Evolutionary conservation across 2,888 invertebrate genomes (phyloP), one percentile per base, ranked within the genome.

Genomic region (Epinotia nisella): DNA sequence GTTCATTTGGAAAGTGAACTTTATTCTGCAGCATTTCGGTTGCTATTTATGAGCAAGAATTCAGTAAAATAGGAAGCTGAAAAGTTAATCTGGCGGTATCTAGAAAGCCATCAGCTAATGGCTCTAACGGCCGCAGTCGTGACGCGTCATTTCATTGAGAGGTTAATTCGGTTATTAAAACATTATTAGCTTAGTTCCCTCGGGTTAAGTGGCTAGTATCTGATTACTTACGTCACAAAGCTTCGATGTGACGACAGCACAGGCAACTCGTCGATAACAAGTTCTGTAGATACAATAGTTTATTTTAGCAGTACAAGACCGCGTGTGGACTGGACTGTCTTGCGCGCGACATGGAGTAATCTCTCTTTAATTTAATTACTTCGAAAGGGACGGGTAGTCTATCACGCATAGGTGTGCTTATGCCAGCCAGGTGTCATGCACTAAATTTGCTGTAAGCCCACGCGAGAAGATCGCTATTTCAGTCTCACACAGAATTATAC

Each of bases 91-190:
- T 15, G 66, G 19, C 39, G 53, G 74, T 84, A 85, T 86, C 85
- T 85, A 87, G 86, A 87, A 87, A 87, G 85, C 80, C 80, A 84
- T 85, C 86, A 74, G 75, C 78, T 84, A 84, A 85, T 84, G 79
- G 81, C 78, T 75, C 75, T 82, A 80, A 79, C 77, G 80, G 80
- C 76, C 76, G 75, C 71, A 76, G 77, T 76, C 74, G 76, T 76
- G 79, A 78, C 80, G 75, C 76, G 77, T 78, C 76, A 74, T 77
- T 78, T 75, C 72, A 75, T 72, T 62, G 70, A 80, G 73, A 78
- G 61, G 74, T 80, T 79, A 80, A 80, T 78, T 65, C 71, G 58
- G 77, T 78, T 81, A 78, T 80, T 79, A 78, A 79, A 77, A 71
- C 65, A 71, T 71, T 77, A 78, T 79, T 76, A 76, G 68, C 51